Base-by-base conservation (phyloP, 2,113 vertebrate species). In the Onychostruthus taczanowskii region DNA sequence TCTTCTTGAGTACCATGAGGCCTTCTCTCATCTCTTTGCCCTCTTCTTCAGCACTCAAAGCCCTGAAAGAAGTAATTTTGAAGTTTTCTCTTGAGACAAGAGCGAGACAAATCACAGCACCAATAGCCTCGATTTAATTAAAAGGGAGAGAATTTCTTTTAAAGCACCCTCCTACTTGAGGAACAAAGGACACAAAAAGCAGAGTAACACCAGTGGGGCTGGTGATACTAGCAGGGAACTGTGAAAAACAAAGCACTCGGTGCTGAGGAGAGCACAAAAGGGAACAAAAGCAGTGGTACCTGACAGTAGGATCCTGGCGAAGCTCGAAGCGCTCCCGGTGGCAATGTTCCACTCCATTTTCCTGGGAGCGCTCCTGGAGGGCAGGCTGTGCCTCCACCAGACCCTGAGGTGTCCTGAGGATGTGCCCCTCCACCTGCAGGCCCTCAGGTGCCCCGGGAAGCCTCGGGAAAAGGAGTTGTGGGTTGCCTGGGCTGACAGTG, bases 401-500 rank as follows among this genome's bases (percentile, higher is more conserved):
- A n/a, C 31, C 23, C 14, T 2, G 3, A 9, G 16, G 7, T 19
- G 10, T 10, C 37, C 23, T 4, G 28, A 14, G 35, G 28, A 9
- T 5, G 21, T 5, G 4, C 20, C 1, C 2, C 41, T 13, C 33
- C 49, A 6, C 7, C 14, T 4, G 3, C 1, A 17, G 15, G 30
- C 13, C 15, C 26, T 27, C 16, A 33, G 1, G 16, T 1, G 2
- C 10, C 16, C 5, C 8, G 0, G 28, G 21, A 11, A 1, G 73
- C 18, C 19, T 4, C 2, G 0, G 27, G 14, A 9, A 23, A 1
- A 17, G 10, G 3, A 3, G 9, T 7, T 23, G 3, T 5, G 28
- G 5, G 5, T 4, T 23, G 22, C 26, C 23, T 3, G 31, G 21
- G 13, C 41, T 6, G 27, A 3, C 1, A 1, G 6, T 5, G 35